Conservation (phyloP, 2,888 invertebrate genomes). For the Mystacides longicornis region DNA sequence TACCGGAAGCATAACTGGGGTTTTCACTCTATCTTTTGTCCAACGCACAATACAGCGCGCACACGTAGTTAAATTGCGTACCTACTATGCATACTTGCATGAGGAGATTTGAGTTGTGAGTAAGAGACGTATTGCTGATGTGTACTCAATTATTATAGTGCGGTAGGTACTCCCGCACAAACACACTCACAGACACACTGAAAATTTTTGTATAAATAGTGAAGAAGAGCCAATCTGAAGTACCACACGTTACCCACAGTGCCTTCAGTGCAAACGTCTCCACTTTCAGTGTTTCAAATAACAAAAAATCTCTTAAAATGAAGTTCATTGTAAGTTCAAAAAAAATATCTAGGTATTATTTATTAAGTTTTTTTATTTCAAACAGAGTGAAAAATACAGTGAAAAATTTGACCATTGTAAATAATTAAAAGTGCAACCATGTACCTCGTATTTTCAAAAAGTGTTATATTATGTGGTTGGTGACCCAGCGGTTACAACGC, state of each 20-base stretch:
- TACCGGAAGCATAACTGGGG: too few relatives aligned
- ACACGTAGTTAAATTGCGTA: not conserved
- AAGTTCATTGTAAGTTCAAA: constrained; percentile 41
- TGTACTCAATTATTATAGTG: not conserved
- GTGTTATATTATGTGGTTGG: too few relatives aligned
- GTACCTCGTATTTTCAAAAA: too few relatives aligned
- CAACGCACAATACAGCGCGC: not conserved
- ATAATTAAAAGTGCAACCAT: too few relatives aligned
- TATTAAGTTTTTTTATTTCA: too few relatives aligned
- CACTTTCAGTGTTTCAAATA: constrained; percentile 6
- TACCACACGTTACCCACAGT: constrained; percentile 41
- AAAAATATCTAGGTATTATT: too few relatives aligned
- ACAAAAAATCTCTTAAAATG: constrained; percentile 33
- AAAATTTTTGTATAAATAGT: constrained; percentile 45
- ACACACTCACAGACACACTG: constrained; percentile 22
- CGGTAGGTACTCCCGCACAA: not conserved
- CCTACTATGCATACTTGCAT: too few relatives aligned
- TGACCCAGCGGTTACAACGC: too few relatives aligned
- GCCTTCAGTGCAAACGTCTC: constrained; percentile 31
- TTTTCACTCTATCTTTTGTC: not conserved
- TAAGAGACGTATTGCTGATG: not conserved
- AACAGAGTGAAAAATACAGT: too few relatives aligned
- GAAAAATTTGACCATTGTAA: too few relatives aligned
- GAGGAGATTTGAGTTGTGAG: not conserved
- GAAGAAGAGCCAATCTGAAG: constrained; percentile 38